phyloP scores from a whole-genome alignment of 2,888 invertebrate species.

The Sphaerophoria rueppellii region DNA sequence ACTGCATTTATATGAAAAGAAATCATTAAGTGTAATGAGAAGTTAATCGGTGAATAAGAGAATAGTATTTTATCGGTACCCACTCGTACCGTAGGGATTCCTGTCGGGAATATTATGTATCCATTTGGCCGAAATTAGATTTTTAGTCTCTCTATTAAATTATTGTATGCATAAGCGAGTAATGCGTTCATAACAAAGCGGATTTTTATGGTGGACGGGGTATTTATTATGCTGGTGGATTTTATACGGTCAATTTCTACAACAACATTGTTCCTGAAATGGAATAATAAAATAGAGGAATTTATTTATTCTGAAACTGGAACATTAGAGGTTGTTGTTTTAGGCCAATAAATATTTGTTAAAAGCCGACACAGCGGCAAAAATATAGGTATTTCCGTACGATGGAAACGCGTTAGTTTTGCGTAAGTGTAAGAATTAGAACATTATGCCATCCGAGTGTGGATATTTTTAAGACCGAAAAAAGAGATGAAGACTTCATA shows the following conservation, averaged over 20 bases:
- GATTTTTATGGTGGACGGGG: neutral
- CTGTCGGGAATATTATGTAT: conserved; percentile 14
- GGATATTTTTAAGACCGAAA: too few relatives aligned
- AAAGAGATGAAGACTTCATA: too few relatives aligned
- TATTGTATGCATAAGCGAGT: conserved; percentile 36
- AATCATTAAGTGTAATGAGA: conserved; percentile 60
- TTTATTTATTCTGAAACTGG: too few relatives aligned
- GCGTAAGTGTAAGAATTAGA: too few relatives aligned
- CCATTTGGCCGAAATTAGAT: conserved; percentile 31
- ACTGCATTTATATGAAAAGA: conserved; percentile 40
- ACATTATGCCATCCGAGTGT: too few relatives aligned
- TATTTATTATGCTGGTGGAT: neutral
- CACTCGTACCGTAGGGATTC: conserved; percentile 8
- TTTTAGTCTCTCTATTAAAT: conserved; percentile 28
- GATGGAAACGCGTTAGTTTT: too few relatives aligned
- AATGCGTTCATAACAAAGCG: neutral
- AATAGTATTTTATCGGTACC: conserved; percentile 48
- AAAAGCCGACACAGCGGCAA: too few relatives aligned
- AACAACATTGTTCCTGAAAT: neutral
- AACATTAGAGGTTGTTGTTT: too few relatives aligned
- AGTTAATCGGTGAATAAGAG: conserved; percentile 66
- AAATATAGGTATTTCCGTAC: too few relatives aligned
- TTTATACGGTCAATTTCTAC: too few relatives aligned
- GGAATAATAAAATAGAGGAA: too few relatives aligned
- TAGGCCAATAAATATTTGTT: too few relatives aligned